phyloP scores from a whole-genome alignment of 1,140 invertebrate genomes.

The Solenopsis fugax region DNA sequence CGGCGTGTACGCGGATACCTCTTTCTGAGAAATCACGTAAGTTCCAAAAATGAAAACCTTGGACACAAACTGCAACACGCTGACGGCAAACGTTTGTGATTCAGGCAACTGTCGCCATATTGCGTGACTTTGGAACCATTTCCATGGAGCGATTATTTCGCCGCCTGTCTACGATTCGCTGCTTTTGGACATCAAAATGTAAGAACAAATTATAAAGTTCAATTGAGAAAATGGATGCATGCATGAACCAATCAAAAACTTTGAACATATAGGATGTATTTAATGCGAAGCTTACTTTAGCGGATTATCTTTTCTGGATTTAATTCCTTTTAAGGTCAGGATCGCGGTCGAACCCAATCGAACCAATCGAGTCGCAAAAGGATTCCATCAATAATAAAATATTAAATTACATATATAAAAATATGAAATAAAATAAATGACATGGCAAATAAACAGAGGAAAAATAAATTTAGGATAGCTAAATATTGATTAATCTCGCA shows the following conservation, averaged over 20 bases:
- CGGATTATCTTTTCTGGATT: background rate
- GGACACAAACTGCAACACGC: too few species aligned
- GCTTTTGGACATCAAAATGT: background rate
- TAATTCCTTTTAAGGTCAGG: conserved; percentile 51
- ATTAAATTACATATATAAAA: background rate
- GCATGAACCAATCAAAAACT: conserved; percentile 13
- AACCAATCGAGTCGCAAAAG: background rate
- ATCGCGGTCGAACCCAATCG: too few species aligned
- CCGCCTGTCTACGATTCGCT: background rate
- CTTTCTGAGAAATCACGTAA: conserved; percentile 7
- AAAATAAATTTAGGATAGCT: background rate
- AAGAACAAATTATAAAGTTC: background rate
- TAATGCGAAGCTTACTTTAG: conserved; percentile 1
- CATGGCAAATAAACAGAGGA: background rate
- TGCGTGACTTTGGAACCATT: background rate
- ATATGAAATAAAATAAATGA: background rate
- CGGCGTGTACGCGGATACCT: background rate
- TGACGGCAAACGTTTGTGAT: background rate
- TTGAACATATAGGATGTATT: background rate
- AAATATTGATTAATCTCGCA: background rate
- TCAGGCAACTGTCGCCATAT: background rate
- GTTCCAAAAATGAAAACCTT: background rate
- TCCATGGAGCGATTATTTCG: background rate
- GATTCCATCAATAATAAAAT: background rate
- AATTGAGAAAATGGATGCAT: too few species aligned